Conservation (phyloP, 2,888 invertebrate species). For the Cheilosia variabilis region DNA sequence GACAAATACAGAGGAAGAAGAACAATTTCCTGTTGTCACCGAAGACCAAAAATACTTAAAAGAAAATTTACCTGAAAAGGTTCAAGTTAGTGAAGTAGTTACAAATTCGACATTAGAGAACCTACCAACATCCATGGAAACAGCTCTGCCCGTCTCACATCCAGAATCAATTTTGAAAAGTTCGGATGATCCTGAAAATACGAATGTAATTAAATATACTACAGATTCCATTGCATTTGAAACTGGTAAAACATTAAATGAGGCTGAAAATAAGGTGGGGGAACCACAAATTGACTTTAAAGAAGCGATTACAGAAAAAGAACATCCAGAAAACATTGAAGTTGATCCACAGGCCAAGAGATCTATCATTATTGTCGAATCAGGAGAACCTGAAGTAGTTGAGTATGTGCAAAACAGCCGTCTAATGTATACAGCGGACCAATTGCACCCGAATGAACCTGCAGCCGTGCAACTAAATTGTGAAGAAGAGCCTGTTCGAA, state of each 20-base stretch:
- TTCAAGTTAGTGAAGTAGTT: not conserved
- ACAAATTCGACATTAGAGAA: too few relatives aligned
- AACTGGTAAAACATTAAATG: not conserved
- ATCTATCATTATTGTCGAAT: too few relatives aligned
- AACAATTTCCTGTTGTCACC: not conserved
- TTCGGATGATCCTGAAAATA: not conserved
- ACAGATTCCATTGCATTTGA: constrained; percentile 1
- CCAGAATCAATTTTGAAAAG: not conserved
- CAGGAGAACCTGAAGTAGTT: too few relatives aligned
- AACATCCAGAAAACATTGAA: too few relatives aligned
- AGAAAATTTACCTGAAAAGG: not conserved
- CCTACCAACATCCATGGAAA: too few relatives aligned
- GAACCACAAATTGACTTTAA: not conserved
- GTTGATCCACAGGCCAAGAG: too few relatives aligned
- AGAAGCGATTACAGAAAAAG: not conserved
- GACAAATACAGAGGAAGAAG: not conserved
- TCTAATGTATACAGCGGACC: too few relatives aligned
- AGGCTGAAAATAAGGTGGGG: not conserved
- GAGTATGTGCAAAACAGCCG: too few relatives aligned
- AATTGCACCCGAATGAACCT: too few relatives aligned
- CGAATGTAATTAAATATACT: not conserved
- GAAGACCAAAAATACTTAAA: not conserved
- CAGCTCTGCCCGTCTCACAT: not conserved
- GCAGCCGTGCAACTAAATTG: too few relatives aligned
- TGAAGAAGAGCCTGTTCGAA: too few relatives aligned